phyloP scores from a whole-genome alignment of 2,888 invertebrate species.

The Himalopsyche japonica region DNA sequence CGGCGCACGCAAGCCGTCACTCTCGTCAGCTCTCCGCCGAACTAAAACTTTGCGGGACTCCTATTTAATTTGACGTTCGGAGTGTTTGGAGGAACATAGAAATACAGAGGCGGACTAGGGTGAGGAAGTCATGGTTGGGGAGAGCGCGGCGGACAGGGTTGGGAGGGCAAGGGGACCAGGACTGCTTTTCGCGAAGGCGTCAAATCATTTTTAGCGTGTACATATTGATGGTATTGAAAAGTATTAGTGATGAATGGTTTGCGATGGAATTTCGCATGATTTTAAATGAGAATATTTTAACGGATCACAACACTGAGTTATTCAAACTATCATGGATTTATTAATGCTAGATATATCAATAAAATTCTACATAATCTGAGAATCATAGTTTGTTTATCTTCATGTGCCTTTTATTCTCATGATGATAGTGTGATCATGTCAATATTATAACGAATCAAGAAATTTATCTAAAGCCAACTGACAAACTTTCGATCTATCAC shows the following conservation, averaged over 20 bases:
- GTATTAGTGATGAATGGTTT: neutral
- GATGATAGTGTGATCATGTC: too few relatives aligned
- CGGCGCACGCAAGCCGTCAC: constrained; percentile 28
- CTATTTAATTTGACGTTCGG: constrained; percentile 40
- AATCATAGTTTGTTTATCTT: too few relatives aligned
- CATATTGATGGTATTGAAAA: neutral
- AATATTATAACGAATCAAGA: too few relatives aligned
- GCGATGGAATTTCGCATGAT: neutral
- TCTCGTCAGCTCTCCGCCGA: constrained; percentile 21
- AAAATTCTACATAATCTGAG: too few relatives aligned
- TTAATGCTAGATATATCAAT: too few relatives aligned
- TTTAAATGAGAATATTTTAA: neutral
- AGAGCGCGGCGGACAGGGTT: neutral
- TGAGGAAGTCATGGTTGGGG: neutral
- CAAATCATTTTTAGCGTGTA: constrained; percentile 1
- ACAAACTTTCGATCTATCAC: too few relatives aligned
- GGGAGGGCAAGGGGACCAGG: neutral
- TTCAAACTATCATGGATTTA: too few relatives aligned
- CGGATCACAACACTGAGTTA: neutral
- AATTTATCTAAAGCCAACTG: too few relatives aligned
- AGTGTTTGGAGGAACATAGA: constrained; percentile 12
- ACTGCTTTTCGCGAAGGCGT: neutral
- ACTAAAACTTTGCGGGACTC: constrained; percentile 39
- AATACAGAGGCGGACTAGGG: neutral
- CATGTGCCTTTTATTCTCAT: too few relatives aligned